A percentile compares a stretch with the other conserved stretches of the same genome.
Evolutionary conservation across 37 sponge, comb jelly and placozoan genomes (phyloP).

Genomic region (Bolinopsis microptera): DNA sequence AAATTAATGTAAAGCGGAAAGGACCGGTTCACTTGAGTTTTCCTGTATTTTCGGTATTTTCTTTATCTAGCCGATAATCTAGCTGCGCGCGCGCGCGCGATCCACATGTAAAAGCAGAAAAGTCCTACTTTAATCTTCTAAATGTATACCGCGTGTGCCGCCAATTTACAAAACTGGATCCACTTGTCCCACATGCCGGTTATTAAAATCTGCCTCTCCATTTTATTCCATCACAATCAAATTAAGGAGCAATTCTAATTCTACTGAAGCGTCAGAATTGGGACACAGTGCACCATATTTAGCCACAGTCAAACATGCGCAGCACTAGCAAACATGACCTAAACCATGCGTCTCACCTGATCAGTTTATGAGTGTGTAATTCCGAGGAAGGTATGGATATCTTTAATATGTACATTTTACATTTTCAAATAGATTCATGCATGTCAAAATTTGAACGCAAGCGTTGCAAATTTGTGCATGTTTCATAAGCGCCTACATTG

Average conservation of each 20-base stretch:
- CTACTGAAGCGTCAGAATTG: background rate
- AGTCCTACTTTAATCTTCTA: background rate
- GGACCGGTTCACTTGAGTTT: background rate
- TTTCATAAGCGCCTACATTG: background rate
- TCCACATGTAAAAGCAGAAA: constrained; percentile 21
- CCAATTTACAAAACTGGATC: background rate
- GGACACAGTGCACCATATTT: background rate
- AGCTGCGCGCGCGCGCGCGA: constrained; percentile 53
- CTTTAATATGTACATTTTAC: background rate
- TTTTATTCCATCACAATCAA: background rate
- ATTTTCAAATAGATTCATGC: background rate
- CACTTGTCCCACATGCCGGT: background rate
- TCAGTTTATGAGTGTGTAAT: no score
- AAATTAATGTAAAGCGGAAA: background rate
- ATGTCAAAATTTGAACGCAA: background rate
- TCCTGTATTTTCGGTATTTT: background rate
- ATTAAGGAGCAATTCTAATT: background rate
- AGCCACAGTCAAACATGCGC: background rate
- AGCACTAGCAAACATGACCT: background rate
- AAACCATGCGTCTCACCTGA: background rate
- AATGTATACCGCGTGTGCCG: background rate
- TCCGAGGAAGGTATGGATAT: no score
- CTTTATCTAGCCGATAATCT: background rate
- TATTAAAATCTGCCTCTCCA: background rate
- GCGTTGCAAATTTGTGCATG: background rate